These are phyloP conservation scores for Micromesistius poutassou DNA, from an alignment of 2,797 vertebrate species.

Conservation along the genomic window DNA sequence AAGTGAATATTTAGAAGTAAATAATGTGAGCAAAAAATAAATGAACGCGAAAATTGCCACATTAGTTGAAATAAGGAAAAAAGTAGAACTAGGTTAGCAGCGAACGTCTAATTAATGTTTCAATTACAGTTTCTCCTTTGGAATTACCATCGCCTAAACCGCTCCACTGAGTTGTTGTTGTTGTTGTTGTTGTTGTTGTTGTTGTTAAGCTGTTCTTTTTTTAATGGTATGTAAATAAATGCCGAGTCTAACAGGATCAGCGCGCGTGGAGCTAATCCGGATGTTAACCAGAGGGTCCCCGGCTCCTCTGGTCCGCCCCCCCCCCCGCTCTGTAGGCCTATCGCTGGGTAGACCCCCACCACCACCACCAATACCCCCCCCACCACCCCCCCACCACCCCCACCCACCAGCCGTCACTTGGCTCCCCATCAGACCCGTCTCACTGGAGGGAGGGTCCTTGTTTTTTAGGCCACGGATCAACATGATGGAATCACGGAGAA, in stretches of 20 bases:
- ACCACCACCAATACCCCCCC: too few relatives aligned
- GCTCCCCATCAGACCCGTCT: conserved; percentile 63
- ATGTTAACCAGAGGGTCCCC: not conserved
- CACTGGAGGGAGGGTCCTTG: conserved; percentile 66
- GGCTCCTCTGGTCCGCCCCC: not conserved
- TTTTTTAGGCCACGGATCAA: conserved; percentile 47
- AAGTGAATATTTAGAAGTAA: not conserved
- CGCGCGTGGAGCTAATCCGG: too few relatives aligned
- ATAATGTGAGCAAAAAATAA: not conserved
- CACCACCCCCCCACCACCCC: too few relatives aligned
- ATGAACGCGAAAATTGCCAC: too few relatives aligned
- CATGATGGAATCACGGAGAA: conserved; percentile 50
- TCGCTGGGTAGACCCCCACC: too few relatives aligned
- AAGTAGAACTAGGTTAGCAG: not conserved
- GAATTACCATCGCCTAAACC: not conserved
- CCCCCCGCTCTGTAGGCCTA: not conserved
- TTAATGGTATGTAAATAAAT: too few relatives aligned
- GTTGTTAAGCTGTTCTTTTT: too few relatives aligned
- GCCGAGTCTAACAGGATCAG: too few relatives aligned
- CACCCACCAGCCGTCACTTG: too few relatives aligned
- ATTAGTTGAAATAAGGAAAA: too few relatives aligned
- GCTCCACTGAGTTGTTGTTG: too few relatives aligned
- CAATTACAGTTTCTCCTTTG: not conserved
- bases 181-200: too few relatives aligned
- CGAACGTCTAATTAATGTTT: not conserved